Percentiles rank a stretch among this genome's conserved stretches.
Evolutionary conservation across 2,113 vertebrate species (phyloP).

Genomic region (Phainopepla nitens): DNA sequence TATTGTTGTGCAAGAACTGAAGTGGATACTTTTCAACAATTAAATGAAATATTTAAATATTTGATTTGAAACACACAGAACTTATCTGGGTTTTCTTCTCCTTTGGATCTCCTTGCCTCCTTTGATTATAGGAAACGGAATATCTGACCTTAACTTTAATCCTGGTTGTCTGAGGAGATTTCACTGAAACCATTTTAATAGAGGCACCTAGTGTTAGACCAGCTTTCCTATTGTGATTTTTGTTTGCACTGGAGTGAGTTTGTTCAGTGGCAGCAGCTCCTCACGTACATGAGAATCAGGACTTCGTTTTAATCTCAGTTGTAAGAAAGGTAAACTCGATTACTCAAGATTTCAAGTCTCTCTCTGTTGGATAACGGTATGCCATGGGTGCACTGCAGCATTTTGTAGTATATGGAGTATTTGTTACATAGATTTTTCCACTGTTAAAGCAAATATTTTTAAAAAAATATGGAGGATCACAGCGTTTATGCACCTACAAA

Average conservation of each 20-base stretch:
- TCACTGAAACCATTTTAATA: neutral
- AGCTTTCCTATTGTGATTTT: neutral
- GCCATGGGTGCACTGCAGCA: too few relatives aligned
- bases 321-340: neutral
- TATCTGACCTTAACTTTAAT: neutral
- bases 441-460: neutral
- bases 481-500: neutral
- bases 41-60: neutral
- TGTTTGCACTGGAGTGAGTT: neutral
- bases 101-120: neutral
- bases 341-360: neutral
- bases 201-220: neutral
- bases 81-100: neutral
- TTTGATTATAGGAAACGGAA: neutral
- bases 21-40: neutral
- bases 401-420: neutral
- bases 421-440: neutral
- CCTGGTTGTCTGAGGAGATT: neutral
- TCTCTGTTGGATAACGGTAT: neutral
- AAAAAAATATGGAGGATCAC: neutral
- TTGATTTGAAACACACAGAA: neutral
- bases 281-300: neutral
- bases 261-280: neutral
- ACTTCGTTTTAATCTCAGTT: neutral
- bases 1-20: conserved; percentile 14